A percentile compares a stretch with the other conserved stretches of the same genome.
These are phyloP conservation scores for Pica pica DNA, from an alignment of 2,113 vertebrate genomes.

Conservation along the genomic window DNA sequence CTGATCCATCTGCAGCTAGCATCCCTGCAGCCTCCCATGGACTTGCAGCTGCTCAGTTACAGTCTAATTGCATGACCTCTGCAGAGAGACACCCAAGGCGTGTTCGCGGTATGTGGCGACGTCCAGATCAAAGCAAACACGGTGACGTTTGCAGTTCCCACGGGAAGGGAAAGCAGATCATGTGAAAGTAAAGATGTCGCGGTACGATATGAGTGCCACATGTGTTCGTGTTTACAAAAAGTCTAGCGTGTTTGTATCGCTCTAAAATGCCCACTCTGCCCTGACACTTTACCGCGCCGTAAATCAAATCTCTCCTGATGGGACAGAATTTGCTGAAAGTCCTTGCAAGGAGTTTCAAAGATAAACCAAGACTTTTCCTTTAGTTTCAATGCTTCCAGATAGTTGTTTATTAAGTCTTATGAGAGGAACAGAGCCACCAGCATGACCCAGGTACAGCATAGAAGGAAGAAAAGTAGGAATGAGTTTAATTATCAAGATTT, in stretches of 20 bases:
- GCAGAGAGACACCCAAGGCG: background rate
- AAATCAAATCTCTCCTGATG: no score
- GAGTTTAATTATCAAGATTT: no score
- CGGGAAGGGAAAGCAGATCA: background rate
- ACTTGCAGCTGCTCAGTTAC: constrained; percentile 24
- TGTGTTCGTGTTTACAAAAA: background rate
- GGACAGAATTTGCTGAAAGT: no score
- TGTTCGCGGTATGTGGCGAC: background rate
- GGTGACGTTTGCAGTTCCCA: background rate
- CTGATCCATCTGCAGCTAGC: background rate
- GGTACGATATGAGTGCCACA: background rate
- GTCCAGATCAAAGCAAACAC: background rate
- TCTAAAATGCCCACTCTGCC: background rate
- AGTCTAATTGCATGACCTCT: background rate
- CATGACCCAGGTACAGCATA: no score
- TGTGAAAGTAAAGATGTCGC: background rate
- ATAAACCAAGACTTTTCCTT: no score
- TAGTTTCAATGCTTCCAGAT: no score
- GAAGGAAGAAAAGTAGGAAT: no score
- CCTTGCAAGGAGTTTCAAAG: no score
- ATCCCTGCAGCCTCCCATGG: background rate
- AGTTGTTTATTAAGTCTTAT: no score
- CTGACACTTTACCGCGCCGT: no score
- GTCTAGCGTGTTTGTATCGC: background rate
- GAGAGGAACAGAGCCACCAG: no score